phyloP scores from a whole-genome alignment of 2,797 vertebrate species.

The Pristis pectinata region DNA sequence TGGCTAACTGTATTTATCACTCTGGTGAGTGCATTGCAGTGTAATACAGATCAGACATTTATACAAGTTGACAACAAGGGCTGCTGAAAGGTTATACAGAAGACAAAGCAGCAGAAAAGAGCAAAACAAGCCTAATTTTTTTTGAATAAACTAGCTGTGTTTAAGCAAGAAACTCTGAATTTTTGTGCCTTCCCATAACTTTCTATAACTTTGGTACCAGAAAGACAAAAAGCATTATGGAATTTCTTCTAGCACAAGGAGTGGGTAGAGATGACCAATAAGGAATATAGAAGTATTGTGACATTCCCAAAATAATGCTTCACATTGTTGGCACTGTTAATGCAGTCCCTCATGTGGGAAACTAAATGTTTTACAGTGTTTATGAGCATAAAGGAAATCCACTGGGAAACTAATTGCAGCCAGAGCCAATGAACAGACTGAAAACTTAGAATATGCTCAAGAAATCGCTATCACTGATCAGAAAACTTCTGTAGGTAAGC shows the following conservation, averaged over 20 bases:
- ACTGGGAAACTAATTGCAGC: not conserved
- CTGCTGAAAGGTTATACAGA: too few relatives aligned
- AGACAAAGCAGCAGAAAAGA: too few relatives aligned
- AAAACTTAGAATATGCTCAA: not conserved
- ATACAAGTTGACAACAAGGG: too few relatives aligned
- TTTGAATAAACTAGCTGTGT: not conserved
- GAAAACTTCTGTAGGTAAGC: not conserved
- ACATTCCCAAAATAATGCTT: not conserved
- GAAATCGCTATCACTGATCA: not conserved
- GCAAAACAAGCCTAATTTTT: not conserved
- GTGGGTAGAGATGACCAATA: constrained; percentile 18
- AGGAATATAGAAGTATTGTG: not conserved
- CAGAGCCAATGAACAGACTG: not conserved
- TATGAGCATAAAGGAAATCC: not conserved
- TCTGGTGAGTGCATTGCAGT: too few relatives aligned
- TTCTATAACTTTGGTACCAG: not conserved
- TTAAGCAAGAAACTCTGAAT: not conserved
- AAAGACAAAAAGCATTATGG: not conserved
- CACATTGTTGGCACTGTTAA: not conserved
- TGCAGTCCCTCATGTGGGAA: not conserved
- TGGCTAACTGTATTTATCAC: too few relatives aligned
- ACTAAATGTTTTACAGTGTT: not conserved
- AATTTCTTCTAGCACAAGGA: not conserved
- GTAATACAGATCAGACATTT: too few relatives aligned
- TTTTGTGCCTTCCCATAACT: not conserved